These are phyloP conservation scores for Pogonomyrmex barbatus DNA, from an alignment of 1,140 invertebrate genomes.

Conservation along the genomic window DNA sequence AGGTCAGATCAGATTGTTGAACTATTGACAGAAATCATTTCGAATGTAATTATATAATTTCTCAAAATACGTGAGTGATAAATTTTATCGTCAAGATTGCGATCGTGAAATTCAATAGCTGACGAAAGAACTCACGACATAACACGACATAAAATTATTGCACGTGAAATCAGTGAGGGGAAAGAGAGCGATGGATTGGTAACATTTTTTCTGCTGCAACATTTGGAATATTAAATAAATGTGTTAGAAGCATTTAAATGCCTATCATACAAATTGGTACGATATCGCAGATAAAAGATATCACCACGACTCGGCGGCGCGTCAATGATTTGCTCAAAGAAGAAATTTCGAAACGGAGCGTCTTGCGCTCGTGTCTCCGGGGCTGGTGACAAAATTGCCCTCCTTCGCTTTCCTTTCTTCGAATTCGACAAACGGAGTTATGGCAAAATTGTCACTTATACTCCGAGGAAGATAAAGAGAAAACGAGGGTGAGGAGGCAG, in stretches of 20 bases:
- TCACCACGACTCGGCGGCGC: not conserved
- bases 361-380: slow-evolving; percentile 16
- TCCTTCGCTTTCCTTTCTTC: slow-evolving; percentile 42
- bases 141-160: not conserved
- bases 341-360: slow-evolving; percentile 22
- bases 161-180: not conserved
- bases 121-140: not conserved
- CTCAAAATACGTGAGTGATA: not conserved
- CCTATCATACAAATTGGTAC: not conserved
- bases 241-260: not conserved
- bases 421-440: slow-evolving; percentile 36
- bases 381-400: slow-evolving; percentile 64
- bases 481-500: slow-evolving; percentile 18
- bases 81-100: not conserved
- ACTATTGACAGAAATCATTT: slow-evolving; percentile 48
- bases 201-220: not conserved
- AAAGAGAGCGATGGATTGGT: not conserved
- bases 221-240: not conserved
- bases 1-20: slow-evolving; percentile 75
- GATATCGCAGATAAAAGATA: not conserved
- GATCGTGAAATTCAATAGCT: not conserved
- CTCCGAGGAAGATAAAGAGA: slow-evolving; percentile 52
- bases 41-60: slow-evolving; percentile 43
- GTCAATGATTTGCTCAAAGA: slow-evolving; percentile 26
- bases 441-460: slow-evolving; percentile 61